Conservation (phyloP, 2,113 vertebrate genomes). For the Varanus salvator region DNA sequence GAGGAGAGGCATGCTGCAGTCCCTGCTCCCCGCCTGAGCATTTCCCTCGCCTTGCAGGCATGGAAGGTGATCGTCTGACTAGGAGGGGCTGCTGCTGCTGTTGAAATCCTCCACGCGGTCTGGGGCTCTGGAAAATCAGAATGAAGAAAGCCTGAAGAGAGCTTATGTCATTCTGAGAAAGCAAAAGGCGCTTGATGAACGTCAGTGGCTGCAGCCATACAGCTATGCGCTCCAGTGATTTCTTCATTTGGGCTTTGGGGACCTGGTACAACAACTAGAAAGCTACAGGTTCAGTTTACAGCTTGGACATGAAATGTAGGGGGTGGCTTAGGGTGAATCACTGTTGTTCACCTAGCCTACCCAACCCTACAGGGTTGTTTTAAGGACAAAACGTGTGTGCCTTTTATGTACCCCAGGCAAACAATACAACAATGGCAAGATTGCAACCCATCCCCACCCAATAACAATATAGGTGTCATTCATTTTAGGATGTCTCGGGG, state of each 20-base stretch:
- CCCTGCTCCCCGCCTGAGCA: too few relatives aligned
- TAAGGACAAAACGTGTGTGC: neutral
- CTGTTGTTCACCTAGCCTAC: neutral
- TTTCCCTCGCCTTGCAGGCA: too few relatives aligned
- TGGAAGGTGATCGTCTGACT: too few relatives aligned
- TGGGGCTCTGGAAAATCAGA: too few relatives aligned
- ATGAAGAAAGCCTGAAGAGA: too few relatives aligned
- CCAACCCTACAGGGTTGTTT: neutral
- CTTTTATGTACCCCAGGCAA: neutral
- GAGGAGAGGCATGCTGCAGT: too few relatives aligned
- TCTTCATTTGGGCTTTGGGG: neutral
- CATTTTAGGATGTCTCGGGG: neutral
- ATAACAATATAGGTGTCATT: neutral
- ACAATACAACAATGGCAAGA: neutral
- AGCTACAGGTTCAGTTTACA: too few relatives aligned
- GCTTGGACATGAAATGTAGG: neutral
- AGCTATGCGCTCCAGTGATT: neutral
- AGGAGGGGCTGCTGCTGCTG: too few relatives aligned
- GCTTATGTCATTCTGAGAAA: neutral
- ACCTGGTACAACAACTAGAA: too few relatives aligned
- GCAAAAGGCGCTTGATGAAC: neutral
- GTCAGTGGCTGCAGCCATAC: neutral
- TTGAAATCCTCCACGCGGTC: too few relatives aligned
- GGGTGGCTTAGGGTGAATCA: neutral
- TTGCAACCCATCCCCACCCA: neutral